These are phyloP conservation scores for Scaptomyza pallida DNA, from an alignment of 1,140 invertebrate genomes.

Conservation along the genomic window DNA sequence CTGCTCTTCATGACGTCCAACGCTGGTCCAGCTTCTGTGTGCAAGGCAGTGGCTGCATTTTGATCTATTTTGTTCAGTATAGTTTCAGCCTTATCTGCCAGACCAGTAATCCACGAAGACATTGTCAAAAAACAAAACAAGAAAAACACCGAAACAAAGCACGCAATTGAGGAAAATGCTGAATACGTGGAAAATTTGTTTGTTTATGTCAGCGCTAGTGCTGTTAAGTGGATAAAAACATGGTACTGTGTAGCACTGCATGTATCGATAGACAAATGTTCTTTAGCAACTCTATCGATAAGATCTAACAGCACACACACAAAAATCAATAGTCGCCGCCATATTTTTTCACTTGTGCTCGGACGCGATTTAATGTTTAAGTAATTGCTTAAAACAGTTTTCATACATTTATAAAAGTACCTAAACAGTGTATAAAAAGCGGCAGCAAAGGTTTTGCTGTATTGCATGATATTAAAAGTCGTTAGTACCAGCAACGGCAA, in stretches of 20 bases:
- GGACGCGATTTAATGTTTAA: conserved; percentile 70
- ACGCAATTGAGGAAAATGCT: conserved; percentile 1
- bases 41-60: conserved; percentile 90
- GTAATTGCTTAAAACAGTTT: conserved; percentile 44
- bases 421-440: conserved; percentile 22
- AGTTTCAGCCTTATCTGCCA: conserved; percentile 93
- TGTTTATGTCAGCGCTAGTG: conserved; percentile 36
- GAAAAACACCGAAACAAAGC: background rate
- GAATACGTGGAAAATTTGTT: conserved; percentile 42
- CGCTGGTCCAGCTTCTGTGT: conserved; percentile 38
- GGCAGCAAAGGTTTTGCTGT: background rate
- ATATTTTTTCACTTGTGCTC: conserved; percentile 73
- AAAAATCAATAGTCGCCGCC: conserved; percentile 79
- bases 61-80: conserved; percentile 93
- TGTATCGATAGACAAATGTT: conserved; percentile 12
- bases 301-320: conserved; percentile 24
- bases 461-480: conserved; percentile 6
- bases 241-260: conserved; percentile 1
- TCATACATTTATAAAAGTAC: conserved; percentile 22
- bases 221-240: background rate
- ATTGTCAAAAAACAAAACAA: conserved; percentile 86
- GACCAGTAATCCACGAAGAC: conserved; percentile 90
- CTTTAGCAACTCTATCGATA: background rate
- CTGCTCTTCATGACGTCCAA: conserved; percentile 59
- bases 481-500: conserved; percentile 19